These are phyloP conservation scores for Karalla daura DNA, from an alignment of 2,797 vertebrate genomes.

Conservation along the genomic window DNA sequence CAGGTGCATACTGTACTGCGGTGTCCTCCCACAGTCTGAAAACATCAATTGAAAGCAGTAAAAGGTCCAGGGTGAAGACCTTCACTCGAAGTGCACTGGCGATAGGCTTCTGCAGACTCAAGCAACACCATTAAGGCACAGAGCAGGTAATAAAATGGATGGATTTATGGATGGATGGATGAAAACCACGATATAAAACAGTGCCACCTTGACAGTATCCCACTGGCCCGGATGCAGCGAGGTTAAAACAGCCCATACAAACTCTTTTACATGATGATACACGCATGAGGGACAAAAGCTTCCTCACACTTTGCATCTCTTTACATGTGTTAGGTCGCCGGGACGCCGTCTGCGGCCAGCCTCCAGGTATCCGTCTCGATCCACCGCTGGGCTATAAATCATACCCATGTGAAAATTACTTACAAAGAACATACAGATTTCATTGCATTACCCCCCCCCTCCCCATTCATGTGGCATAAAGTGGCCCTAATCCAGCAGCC, in stretches of 20 bases:
- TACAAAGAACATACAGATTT: constrained; percentile 52
- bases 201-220: not conserved
- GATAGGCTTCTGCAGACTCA: too few relatives aligned
- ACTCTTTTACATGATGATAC: constrained; percentile 28
- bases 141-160: too few relatives aligned
- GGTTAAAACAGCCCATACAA: constrained; percentile 1
- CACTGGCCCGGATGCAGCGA: not conserved
- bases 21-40: too few relatives aligned
- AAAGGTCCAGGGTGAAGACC: too few relatives aligned
- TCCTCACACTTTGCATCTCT: constrained; percentile 3
- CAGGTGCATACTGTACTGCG: too few relatives aligned
- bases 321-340: constrained; percentile 2
- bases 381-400: constrained; percentile 60
- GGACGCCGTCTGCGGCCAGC: constrained; percentile 15
- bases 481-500: constrained; percentile 42
- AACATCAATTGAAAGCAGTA: too few relatives aligned
- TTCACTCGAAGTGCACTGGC: too few relatives aligned
- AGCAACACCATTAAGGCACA: too few relatives aligned
- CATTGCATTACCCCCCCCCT: constrained; percentile 48
- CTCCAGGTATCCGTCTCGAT: constrained; percentile 43
- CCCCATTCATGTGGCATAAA: constrained; percentile 58
- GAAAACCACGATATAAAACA: too few relatives aligned
- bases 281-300: not conserved
- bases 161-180: too few relatives aligned
- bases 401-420: constrained; percentile 65